Base-by-base conservation (phyloP, 2,888 invertebrate species). In the Diloba caeruleocephala region DNA sequence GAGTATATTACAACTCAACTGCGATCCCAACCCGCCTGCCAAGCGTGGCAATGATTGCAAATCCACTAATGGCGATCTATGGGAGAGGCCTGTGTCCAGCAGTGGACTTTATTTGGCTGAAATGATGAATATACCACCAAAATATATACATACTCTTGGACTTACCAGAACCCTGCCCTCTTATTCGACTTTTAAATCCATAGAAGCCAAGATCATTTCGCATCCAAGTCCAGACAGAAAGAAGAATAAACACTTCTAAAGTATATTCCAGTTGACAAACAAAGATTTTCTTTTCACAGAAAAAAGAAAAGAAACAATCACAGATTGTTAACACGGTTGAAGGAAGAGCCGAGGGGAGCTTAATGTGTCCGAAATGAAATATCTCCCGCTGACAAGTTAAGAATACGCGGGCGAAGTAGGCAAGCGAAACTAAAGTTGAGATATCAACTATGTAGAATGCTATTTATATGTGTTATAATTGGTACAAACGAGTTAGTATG, bases 281-380 rank as follows among this genome's bases (percentile, higher is more conserved):
- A 65, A 68, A 55, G 46, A 62, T 45, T 45, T 51, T 38, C 53
- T 38, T 59, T 64, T 59, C 31, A 49, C n/a, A 13, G 25, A 15
- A 53, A 48, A 48, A 44, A 58, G 52, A 65, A 67, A 68, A 54
- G 56, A 62, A 73, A 76, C 68, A 73, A 73, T 68, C 57, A 43
- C 38, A 64, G 67, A 73, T 59, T 69, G 71, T 74, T 72, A 73
- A 63, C 68, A 69, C 37, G 46, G 51, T 51, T 44, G 36, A 51
- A 45, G 34, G 15, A 29, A 39, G 46, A 46, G 32, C 36, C 46
- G 44, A 54, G 44, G 52, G 58, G 66, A 61, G 73, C 78, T 84
- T 76, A 82, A 78, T 74, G 73, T 79, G 81, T 80, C 81, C 76
- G 65, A 81, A 83, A 87, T 87, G 83, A 87, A 84, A 85, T 85